Evolutionary conservation across 2,113 vertebrate genomes (phyloP).

Genomic region (Cryptoleucopteryx plumbea): DNA sequence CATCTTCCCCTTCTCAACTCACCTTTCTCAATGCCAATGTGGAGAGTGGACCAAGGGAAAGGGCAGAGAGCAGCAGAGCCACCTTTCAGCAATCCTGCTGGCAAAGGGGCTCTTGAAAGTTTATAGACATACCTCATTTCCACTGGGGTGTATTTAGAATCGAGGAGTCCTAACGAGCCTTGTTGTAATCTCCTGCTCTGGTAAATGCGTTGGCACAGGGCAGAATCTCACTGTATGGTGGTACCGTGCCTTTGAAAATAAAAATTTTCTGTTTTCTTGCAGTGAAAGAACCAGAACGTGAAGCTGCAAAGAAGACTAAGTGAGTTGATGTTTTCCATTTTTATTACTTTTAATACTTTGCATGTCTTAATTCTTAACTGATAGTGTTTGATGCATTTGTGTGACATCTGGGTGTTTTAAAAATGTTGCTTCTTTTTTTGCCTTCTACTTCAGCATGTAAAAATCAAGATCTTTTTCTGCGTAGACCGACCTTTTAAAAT

Average conservation of each 20-base stretch:
- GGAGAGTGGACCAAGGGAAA: neutral
- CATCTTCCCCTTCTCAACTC: neutral
- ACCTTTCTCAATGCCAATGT: neutral
- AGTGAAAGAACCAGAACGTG: slow-evolving; percentile 85
- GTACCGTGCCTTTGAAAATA: neutral
- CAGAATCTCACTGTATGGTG: neutral
- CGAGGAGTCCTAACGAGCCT: fast-evolving
- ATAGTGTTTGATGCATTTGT: slow-evolving; percentile 12
- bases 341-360: slow-evolving; percentile 24
- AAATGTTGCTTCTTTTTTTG: neutral
- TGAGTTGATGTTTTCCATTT: slow-evolving; percentile 54
- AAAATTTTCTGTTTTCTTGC: slow-evolving; percentile 37
- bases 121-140: neutral
- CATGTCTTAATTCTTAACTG: slow-evolving; percentile 37
- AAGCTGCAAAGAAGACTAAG: slow-evolving; percentile 87
- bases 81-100: neutral
- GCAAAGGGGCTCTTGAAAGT: neutral
- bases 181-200: neutral
- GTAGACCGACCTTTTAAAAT: neutral
- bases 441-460: slow-evolving; percentile 14
- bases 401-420: neutral
- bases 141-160: neutral
- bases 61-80: neutral
- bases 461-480: neutral
- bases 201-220: neutral